These are phyloP conservation scores for Anorthoa munda DNA, from an alignment of 2,888 invertebrate genomes.

Conservation along the genomic window DNA sequence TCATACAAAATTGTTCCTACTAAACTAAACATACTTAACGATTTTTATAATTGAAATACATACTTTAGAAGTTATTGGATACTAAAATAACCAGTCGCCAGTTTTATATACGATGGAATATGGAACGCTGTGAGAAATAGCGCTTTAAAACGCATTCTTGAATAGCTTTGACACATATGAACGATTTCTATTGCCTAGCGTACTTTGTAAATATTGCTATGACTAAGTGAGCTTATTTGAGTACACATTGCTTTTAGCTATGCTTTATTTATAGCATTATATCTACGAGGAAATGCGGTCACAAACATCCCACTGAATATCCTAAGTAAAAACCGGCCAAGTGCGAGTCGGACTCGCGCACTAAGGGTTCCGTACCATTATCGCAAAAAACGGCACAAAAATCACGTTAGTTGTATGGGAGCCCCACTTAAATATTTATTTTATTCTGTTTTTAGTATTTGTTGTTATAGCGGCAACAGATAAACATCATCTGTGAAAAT, in stretches of 20 bases:
- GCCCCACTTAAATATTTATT: too few relatives aligned
- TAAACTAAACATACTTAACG: conserved; percentile 17
- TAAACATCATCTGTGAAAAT: too few relatives aligned
- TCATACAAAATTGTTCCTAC: not conserved
- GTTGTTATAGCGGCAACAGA: too few relatives aligned
- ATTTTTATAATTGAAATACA: conserved; percentile 22
- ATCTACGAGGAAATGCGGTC: too few relatives aligned
- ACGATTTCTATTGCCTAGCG: conserved; percentile 10
- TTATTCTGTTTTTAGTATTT: too few relatives aligned
- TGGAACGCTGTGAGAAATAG: conserved; percentile 21
- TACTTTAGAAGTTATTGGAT: conserved; percentile 42
- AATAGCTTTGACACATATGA: conserved; percentile 43
- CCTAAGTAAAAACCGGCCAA: too few relatives aligned
- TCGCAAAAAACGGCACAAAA: too few relatives aligned
- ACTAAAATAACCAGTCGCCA: conserved; percentile 37
- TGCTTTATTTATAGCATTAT: not conserved
- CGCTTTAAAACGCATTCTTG: conserved; percentile 33
- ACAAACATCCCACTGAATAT: too few relatives aligned
- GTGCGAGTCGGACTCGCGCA: too few relatives aligned
- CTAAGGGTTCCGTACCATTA: too few relatives aligned
- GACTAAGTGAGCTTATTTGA: conserved; percentile 3
- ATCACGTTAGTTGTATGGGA: too few relatives aligned
- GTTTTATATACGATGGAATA: conserved; percentile 34
- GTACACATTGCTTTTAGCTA: not conserved
- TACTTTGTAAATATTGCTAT: conserved; percentile 23